Percentiles rank a stretch among this genome's conserved stretches.
phyloP scores from a whole-genome alignment of 2,888 invertebrate species.

The Apamea monoglypha region DNA sequence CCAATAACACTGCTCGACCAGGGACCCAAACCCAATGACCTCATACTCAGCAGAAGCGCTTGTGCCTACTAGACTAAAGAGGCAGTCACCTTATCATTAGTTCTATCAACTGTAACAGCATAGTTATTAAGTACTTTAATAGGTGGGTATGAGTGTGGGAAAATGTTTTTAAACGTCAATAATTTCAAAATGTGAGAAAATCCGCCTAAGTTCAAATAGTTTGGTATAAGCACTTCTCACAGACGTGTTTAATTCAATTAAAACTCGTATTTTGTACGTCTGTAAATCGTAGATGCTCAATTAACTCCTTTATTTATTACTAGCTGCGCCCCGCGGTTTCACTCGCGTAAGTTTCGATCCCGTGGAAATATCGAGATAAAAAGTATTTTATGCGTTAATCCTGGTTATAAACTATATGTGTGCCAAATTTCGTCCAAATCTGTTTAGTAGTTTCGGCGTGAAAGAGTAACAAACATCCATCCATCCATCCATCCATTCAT shows the following conservation, averaged over 20 bases:
- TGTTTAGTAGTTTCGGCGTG: too few relatives aligned
- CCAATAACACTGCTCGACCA: neutral
- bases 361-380: too few relatives aligned
- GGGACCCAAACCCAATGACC: neutral
- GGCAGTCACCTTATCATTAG: neutral
- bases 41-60: neutral
- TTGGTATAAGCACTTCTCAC: neutral
- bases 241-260: neutral
- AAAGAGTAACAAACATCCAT: too few relatives aligned
- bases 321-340: too few relatives aligned
- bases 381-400: too few relatives aligned
- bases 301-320: constrained; percentile 21
- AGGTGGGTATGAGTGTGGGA: constrained; percentile 10
- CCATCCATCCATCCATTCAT: too few relatives aligned
- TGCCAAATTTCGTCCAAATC: too few relatives aligned
- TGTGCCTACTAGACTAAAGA: neutral
- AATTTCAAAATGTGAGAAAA: constrained; percentile 22
- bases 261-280: neutral
- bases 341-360: too few relatives aligned
- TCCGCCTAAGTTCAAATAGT: neutral
- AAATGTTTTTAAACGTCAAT: neutral
- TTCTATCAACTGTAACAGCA: constrained; percentile 11
- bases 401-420: too few relatives aligned
- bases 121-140: constrained; percentile 1
- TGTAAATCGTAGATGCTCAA: neutral